Percentiles rank a stretch among this genome's conserved stretches.
Evolutionary conservation across 92 coral and sea anemone species (phyloP).

Genomic region (Siderastrea siderea): DNA sequence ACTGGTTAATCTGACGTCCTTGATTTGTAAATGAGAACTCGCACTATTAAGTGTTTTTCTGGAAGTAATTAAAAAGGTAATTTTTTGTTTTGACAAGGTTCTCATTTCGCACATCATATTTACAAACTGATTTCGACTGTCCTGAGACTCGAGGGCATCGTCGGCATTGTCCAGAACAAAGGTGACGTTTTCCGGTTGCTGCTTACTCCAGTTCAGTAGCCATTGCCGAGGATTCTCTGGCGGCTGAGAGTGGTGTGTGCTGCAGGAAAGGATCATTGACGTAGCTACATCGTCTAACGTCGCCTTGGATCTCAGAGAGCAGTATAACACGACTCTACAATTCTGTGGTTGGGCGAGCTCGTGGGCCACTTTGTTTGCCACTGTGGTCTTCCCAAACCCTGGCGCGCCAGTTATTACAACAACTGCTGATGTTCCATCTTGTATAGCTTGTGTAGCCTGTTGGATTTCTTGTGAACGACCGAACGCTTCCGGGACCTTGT

Average conservation of each 20-base stretch:
- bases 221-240: conserved; percentile 14
- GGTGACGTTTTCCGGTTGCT: not conserved
- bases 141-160: not conserved
- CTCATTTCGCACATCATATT: no score
- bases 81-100: no score
- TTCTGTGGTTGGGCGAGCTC: not conserved
- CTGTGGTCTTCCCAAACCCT: conserved; percentile 58
- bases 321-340: not conserved
- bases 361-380: conserved; percentile 41
- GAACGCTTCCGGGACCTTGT: not conserved
- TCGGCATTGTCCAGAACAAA: conserved; percentile 30
- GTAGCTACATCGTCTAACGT: not conserved
- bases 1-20: not conserved
- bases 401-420: conserved; percentile 56
- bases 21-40: not conserved
- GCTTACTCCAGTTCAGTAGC: conserved; percentile 32
- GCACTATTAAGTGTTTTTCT: not conserved
- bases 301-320: not conserved
- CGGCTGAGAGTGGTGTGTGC: not conserved
- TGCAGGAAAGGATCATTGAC: conserved; percentile 1
- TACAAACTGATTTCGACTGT: no score
- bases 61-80: no score
- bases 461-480: conserved; percentile 36
- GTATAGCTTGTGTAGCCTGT: not conserved
- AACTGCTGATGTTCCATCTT: not conserved